Conservation (phyloP, 2,113 vertebrate species). For the Meles meles region DNA sequence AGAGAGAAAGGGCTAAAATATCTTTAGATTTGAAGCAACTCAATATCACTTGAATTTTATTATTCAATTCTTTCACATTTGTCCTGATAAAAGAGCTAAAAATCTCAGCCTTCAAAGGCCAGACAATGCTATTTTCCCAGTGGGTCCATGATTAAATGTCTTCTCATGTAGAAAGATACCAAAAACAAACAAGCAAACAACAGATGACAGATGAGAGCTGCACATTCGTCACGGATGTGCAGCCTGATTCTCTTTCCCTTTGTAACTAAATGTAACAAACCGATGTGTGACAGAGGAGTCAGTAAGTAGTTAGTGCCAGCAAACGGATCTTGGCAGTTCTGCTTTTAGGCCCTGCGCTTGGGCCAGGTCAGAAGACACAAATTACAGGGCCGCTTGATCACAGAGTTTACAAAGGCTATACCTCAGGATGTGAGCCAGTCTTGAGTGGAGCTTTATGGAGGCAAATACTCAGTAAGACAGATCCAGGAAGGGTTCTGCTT, state of each 20-base stretch:
- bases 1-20: neutral
- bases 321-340: slow-evolving; percentile 42
- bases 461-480: neutral
- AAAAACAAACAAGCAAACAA: slow-evolving; percentile 47
- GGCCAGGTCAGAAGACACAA: neutral
- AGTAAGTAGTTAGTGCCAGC: slow-evolving; percentile 48
- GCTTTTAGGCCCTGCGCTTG: slow-evolving; percentile 44
- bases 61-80: neutral
- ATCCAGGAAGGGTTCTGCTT: slow-evolving; percentile 36
- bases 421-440: slow-evolving; percentile 31
- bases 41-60: neutral
- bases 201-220: neutral
- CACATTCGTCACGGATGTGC: slow-evolving; percentile 53
- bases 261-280: slow-evolving; percentile 68
- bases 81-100: neutral
- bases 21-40: neutral
- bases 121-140: neutral
- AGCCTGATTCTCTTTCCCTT: slow-evolving; percentile 59
- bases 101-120: neutral
- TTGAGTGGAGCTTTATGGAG: neutral
- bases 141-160: neutral
- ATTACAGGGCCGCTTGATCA: neutral
- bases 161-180: neutral
- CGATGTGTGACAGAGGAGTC: slow-evolving; percentile 61
- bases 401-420: neutral